Evolutionary conservation across 2,113 vertebrate species (phyloP).

Genomic region (Chaenocephalus aceratus): DNA sequence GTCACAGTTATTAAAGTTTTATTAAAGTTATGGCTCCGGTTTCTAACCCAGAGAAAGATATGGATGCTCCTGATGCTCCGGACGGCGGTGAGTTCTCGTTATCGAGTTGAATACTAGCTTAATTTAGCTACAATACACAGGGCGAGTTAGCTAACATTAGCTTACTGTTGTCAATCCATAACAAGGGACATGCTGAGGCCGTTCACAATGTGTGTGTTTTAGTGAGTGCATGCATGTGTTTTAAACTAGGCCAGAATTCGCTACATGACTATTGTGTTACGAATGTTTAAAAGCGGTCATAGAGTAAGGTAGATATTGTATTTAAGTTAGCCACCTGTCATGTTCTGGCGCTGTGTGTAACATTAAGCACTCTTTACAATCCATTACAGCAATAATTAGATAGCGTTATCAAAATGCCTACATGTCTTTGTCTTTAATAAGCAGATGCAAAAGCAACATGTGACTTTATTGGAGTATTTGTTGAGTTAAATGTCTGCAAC

Average conservation of each 20-base stretch:
- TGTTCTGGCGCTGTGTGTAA: background rate
- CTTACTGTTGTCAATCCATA: background rate
- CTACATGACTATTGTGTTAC: too few relatives aligned
- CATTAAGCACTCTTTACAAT: background rate
- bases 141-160: slow-evolving; percentile 39
- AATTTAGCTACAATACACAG: too few relatives aligned
- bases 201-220: background rate
- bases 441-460: background rate
- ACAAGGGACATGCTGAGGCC: background rate
- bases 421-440: background rate
- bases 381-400: background rate
- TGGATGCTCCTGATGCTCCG: slow-evolving; percentile 60
- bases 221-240: too few relatives aligned
- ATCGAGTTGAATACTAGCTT: background rate
- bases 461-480: background rate
- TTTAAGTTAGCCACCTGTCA: background rate
- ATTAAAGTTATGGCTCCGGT: slow-evolving; percentile 78
- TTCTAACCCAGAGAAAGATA: slow-evolving; percentile 80
- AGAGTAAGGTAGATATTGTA: background rate
- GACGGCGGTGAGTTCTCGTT: slow-evolving; percentile 71
- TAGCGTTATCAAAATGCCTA: background rate
- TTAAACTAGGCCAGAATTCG: background rate
- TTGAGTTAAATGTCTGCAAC: background rate
- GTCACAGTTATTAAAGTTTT: background rate
- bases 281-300: background rate